Base-by-base conservation (phyloP, 2,797 vertebrate species). In the Luscinia luscinia region DNA sequence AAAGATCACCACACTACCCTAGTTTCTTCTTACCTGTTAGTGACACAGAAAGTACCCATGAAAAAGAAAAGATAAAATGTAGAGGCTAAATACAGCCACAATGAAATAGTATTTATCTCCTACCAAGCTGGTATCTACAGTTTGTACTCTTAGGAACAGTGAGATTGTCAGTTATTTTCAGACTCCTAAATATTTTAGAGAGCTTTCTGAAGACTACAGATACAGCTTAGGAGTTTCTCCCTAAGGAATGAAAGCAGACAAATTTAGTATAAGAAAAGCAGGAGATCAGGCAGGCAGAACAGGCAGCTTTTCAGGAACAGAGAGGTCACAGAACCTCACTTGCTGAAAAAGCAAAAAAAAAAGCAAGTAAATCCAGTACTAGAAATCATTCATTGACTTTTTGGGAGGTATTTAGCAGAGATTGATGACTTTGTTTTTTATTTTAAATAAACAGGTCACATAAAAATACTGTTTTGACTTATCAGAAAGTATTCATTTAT, bases 101-200 rank as follows among this genome's bases (percentile, higher is more conserved):
- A 46, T 16, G 4, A 58, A 67, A 79, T 90, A 55, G 5, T 5
- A 14, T 34, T 64, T 69, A n/a, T 46, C 54, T 34, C 28, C 34
- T 40, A 28, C 3, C 22, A 87, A 74, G 17, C 18, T 64, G 27
- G 61, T 46, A 73, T 43, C 30, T 24, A 43, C 52, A 51, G 36
- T 34, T 81, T 77, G 41, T 32, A 24, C 43, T 85, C 34, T 34
- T 41, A 64, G n/a, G 15, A 87, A 83, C 38, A 80, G 21, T 85
- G 66, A 94, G 61, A 59, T 0, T 64, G 27, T 19, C 69, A 63
- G 38, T 40, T 11, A 66, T 78, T 91, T 80, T 54, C 59, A 91
- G 41, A 34, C 32, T 83, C 38, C 49, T 78, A 32, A 81, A 75
- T 93, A 89, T 90, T 96, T 95, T 21, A 92, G 46, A 75, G 34